These are phyloP conservation scores for Zoroaster sp. DNA, from an alignment of 53 echinoderm and acorn worm species.

Conservation along the genomic window DNA sequence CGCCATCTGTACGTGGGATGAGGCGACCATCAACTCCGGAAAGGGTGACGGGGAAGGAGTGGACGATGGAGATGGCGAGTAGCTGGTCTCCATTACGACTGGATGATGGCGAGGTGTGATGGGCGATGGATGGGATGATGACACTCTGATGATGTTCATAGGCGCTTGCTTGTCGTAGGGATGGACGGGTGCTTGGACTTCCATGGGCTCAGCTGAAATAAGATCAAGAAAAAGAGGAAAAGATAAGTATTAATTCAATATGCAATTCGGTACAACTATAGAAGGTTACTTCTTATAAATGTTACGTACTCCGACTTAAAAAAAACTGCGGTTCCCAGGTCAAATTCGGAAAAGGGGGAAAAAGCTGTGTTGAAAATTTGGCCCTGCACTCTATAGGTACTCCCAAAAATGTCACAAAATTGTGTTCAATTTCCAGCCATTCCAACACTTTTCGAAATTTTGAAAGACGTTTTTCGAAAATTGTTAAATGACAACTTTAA, in stretches of 20 bases:
- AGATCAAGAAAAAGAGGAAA: not conserved
- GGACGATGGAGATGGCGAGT: not conserved
- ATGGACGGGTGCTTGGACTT: not conserved
- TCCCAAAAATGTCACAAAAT: too few species aligned
- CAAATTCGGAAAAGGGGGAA: not conserved
- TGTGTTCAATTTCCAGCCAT: too few species aligned
- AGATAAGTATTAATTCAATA: not conserved
- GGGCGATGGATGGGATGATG: not conserved
- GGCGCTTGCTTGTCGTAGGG: not conserved
- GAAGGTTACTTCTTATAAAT: not conserved
- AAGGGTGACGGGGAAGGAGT: not conserved
- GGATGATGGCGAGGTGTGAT: not conserved
- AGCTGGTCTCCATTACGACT: not conserved
- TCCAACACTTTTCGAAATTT: too few species aligned
- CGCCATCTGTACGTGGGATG: not conserved
- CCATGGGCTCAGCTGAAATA: not conserved
- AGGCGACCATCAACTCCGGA: not conserved
- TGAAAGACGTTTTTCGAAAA: too few species aligned
- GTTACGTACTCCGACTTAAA: not conserved
- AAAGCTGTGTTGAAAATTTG: too few species aligned
- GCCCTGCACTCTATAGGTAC: too few species aligned
- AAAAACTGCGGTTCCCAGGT: not conserved
- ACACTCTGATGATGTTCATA: not conserved
- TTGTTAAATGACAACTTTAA: too few species aligned
- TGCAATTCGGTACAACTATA: not conserved